Base-by-base conservation (phyloP, 2,113 vertebrate species). In the Vimba vimba region DNA sequence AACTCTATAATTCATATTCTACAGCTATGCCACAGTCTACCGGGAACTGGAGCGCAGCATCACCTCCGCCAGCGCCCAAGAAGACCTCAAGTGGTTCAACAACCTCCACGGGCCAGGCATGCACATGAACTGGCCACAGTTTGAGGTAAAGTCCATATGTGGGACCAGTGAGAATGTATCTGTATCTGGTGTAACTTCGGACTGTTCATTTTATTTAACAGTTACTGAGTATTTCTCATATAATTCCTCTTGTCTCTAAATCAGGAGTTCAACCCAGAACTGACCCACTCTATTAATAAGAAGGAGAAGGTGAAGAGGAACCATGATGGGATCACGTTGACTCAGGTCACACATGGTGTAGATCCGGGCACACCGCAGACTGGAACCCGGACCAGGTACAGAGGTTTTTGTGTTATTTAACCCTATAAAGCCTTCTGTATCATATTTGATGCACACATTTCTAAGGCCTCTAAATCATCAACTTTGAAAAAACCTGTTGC, bases 121-220 rank as follows among this genome's bases (percentile, higher is more conserved):
- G 98, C 95, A 96, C 90, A 99, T 98, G 97, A 99, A 97, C 92
- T 98, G 98, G 98, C 98, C 97, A 36, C 97, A 97, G 93, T 97
- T 99, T 64, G 97, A 99, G 97, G 98, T 99, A 92, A 39, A 23
- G 11, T 75, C 43, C 17, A 33, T 39, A 19, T 52, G 3, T n/a
- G 43, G 33, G 80, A 59, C 64, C n/a, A 9, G 3, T 39, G 27
- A 80, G 68, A 55, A 57, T 39, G 13, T 50, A 12, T 33, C 36
- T 39, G 4, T 19, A 62, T 52, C 25, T 55, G 33, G 3, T 79
- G 47, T 30, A 43, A 43, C 39, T 39, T 4, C 9, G 52, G 52
- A 55, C 52, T 55, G 52, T 21, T 57, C 19, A 19, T 55, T 55
- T 55, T 55, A 55, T 19, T 55, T 6, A 47, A 47, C 45, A 47